phyloP scores from a whole-genome alignment of 2,888 invertebrate genomes.

The Himalopsyche anomala region DNA sequence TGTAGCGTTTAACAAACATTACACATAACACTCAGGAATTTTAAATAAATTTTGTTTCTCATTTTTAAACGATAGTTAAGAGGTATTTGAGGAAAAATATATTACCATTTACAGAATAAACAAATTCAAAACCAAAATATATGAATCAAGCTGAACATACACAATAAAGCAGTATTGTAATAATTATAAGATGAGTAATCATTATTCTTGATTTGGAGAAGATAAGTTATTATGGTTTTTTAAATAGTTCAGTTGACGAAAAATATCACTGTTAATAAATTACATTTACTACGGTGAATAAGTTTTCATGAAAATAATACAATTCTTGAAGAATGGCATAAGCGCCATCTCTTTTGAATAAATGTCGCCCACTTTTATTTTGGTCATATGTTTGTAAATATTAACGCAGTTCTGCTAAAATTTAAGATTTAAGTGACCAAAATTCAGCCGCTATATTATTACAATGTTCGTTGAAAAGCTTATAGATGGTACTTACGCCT shows the following conservation, averaged over 20 bases:
- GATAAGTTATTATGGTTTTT: background rate
- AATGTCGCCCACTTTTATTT: no score
- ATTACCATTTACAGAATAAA: background rate
- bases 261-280: background rate
- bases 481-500: no score
- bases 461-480: no score
- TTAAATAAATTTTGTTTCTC: conserved; percentile 28
- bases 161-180: conserved; percentile 23
- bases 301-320: no score
- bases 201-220: background rate
- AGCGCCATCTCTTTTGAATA: no score
- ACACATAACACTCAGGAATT: conserved; percentile 54
- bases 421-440: no score
- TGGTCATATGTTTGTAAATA: no score
- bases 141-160: conserved; percentile 29
- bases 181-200: background rate
- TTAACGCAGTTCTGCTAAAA: no score
- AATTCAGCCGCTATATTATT: no score
- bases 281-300: no score
- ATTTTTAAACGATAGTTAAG: conserved; percentile 1
- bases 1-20: conserved; percentile 59
- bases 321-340: no score
- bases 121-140: background rate
- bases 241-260: background rate
- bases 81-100: conserved; percentile 22